Conservation (phyloP, 2,888 invertebrate genomes). For the Drosophila acutilabella region DNA sequence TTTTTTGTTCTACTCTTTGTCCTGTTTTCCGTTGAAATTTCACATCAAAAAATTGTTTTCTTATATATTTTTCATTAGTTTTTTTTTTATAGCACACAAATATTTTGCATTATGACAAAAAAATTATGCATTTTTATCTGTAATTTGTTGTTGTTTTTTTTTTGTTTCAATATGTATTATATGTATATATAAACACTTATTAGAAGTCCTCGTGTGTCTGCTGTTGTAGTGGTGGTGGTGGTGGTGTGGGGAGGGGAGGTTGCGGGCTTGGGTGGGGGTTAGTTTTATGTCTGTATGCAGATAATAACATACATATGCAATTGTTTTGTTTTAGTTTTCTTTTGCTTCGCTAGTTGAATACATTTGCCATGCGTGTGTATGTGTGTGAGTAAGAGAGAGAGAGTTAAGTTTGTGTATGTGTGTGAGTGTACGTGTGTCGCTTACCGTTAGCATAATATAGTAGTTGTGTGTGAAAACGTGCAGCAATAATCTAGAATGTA, state of each 20-base stretch:
- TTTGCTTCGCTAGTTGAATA: conserved; percentile 16
- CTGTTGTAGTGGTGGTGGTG: conserved; percentile 7
- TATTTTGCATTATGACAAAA: conserved; percentile 71
- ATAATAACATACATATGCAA: conserved; percentile 31
- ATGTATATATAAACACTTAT: conserved; percentile 72
- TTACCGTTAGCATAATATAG: conserved; percentile 70
- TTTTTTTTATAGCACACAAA: conserved; percentile 55
- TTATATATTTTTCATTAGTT: conserved; percentile 10
- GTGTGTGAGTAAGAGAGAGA: conserved; percentile 5
- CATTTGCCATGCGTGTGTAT: conserved; percentile 18
- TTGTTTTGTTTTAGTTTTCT: conserved; percentile 5
- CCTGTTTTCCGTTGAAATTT: conserved; percentile 53
- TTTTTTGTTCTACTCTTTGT: conserved; percentile 34
- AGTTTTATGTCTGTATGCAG: conserved; percentile 37
- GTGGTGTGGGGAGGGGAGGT: not conserved
- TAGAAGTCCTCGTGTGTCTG: conserved; percentile 56
- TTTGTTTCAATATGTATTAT: conserved; percentile 45
- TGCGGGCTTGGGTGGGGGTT: conserved; percentile 18
- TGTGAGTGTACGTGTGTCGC: conserved; percentile 22
- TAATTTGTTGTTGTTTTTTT: conserved; percentile 23
- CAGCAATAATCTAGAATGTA: conserved; percentile 58
- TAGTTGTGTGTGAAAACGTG: conserved; percentile 74
- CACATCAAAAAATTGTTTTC: conserved; percentile 71
- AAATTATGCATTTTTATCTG: conserved; percentile 62
- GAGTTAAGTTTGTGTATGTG: conserved; percentile 3